Percentiles rank a stretch among this genome's conserved stretches.
Conservation (phyloP, 2,797 vertebrate genomes). For the Chelidonichthys spinosus region DNA sequence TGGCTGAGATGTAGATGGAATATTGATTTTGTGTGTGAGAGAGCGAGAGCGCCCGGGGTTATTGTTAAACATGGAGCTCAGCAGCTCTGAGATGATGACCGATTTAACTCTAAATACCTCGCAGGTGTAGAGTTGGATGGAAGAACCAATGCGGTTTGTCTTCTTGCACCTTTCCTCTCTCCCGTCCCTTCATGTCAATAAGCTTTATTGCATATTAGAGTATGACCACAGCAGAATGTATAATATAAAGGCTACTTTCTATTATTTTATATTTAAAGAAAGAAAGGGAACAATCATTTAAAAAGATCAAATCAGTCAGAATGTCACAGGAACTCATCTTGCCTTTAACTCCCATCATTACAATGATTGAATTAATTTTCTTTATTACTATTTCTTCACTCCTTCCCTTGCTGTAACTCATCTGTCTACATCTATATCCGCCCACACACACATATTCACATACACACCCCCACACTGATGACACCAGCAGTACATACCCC, state of each 20-base stretch:
- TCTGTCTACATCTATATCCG: background rate
- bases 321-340: background rate
- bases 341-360: background rate
- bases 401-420: background rate
- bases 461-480: background rate
- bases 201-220: background rate
- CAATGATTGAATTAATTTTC: background rate
- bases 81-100: conserved; percentile 42
- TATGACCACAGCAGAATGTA: background rate
- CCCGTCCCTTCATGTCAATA: background rate
- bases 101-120: conserved; percentile 51
- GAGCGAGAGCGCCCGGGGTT: conserved; percentile 19
- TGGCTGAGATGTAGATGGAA: conserved; percentile 57
- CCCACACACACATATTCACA: background rate
- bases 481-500: too few relatives aligned
- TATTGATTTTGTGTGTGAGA: conserved; percentile 51
- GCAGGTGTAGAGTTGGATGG: conserved; percentile 39
- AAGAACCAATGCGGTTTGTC: background rate
- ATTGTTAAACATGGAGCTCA: conserved; percentile 53
- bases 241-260: background rate
- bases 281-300: background rate
- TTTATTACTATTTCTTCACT: background rate
- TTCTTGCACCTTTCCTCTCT: background rate
- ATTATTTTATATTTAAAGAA: background rate
- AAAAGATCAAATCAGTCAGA: background rate